Evolutionary conservation across 2,797 vertebrate genomes (phyloP), one percentile per base, ranked within the genome.

Genomic region (Bovichtus diacanthus): DNA sequence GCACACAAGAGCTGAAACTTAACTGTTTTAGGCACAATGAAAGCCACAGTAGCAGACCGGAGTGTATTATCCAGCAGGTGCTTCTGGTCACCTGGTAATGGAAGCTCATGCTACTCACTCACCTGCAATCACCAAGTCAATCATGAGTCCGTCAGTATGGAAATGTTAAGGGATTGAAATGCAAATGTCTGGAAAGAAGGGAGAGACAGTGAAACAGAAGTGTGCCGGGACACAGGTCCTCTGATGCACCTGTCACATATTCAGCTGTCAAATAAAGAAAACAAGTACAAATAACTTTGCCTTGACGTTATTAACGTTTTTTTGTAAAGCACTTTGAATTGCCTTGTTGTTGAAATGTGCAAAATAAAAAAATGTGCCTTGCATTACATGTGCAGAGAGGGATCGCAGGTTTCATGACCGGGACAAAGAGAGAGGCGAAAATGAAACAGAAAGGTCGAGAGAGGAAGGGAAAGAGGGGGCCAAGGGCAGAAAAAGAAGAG

Each of bases 371-470:
- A 34, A 34, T 34, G 31, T 31, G 31, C 31, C 31, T 34, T 34
- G 34, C 31, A 31, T 34, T 31, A 1, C 6, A 34, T 49, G 25
- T 46, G 10, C 18, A 9, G 63, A 68, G 21, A 36, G 51, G 3
- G 53, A 53, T 36, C 2, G 3, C 54, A 41, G 47, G 63, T 53
- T 70, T 64, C 9, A 51, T 12, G 49, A 67, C 27, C 2, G 39
- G 41, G 72, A 74, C 78, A 78, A 82, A 60, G 65, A 70, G 39
- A 19, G 43, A 15, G 46, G 39, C 7, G 5, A 25, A 59, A 70
- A 53, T 47, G 23, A 69, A 49, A 74, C 13, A 23, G 49, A 82
- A 53, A 21, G n/a, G 76, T 59, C 36, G 78, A 80, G 68, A 74
- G 63, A 69, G 49, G 70, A 68, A 41, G 25, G 25, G 21, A 27